Percentiles rank a stretch among this genome's conserved stretches.
These are phyloP conservation scores for Oryctes rhinoceros DNA, from an alignment of 1,140 invertebrate genomes.

Conservation along the genomic window DNA sequence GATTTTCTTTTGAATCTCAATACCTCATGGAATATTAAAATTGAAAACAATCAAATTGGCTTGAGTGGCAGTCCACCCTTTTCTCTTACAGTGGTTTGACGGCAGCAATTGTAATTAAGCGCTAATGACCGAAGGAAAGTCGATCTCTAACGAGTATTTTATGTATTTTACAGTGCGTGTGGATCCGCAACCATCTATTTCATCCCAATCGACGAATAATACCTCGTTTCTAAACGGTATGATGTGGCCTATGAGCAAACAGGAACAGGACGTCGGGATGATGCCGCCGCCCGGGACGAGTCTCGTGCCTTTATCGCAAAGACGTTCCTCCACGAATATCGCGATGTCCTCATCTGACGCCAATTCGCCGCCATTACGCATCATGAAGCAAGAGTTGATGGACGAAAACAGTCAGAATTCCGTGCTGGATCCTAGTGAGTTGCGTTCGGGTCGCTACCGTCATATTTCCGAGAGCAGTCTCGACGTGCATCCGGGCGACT, in stretches of 20 bases:
- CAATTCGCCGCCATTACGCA: constrained; percentile 61
- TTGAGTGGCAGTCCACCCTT: constrained; percentile 56
- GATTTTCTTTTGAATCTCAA: not conserved
- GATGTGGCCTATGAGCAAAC: constrained; percentile 60
- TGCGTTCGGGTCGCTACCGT: constrained; percentile 53
- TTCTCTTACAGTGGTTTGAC: constrained; percentile 60
- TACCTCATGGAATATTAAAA: constrained; percentile 8
- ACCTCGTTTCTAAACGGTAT: constrained; percentile 57
- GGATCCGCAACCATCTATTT: constrained; percentile 46
- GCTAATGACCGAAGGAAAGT: constrained; percentile 45
- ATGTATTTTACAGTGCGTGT: constrained; percentile 58
- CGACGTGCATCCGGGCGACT: constrained; percentile 59
- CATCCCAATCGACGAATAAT: constrained; percentile 40
- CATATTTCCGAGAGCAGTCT: constrained; percentile 60
- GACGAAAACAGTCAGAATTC: constrained; percentile 75
- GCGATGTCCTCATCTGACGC: constrained; percentile 48
- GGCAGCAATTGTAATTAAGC: constrained; percentile 57
- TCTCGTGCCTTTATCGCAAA: constrained; percentile 63
- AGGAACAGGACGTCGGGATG: constrained; percentile 66
- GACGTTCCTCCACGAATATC: constrained; percentile 65
- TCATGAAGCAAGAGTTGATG: constrained; percentile 73
- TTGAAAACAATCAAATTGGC: constrained; percentile 49
- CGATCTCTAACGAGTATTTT: constrained; percentile 53
- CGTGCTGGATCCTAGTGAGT: constrained; percentile 59
- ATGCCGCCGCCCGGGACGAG: constrained; percentile 69